Conservation (phyloP, 2,113 vertebrate genomes). For the Zootoca vivipara region DNA sequence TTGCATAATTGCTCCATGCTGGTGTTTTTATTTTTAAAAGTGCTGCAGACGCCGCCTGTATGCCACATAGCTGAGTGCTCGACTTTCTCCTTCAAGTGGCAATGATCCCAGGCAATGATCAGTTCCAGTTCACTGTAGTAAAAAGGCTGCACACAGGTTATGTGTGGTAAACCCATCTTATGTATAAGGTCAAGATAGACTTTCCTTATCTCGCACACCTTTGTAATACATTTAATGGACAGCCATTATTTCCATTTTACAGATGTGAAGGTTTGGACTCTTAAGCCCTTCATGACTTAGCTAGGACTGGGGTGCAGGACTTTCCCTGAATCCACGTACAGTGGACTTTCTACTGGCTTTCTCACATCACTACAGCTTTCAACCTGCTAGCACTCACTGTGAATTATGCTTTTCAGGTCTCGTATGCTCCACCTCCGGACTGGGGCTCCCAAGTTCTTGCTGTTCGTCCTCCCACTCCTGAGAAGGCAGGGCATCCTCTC, state of each 20-base stretch:
- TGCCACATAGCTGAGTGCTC: not conserved
- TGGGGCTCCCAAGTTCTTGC: slow-evolving; percentile 24
- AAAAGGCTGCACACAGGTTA: not conserved
- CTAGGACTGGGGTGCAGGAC: not conserved
- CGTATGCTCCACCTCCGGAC: slow-evolving; percentile 16
- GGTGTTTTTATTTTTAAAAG: not conserved
- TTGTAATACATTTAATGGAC: not conserved
- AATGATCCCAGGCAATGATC: not conserved
- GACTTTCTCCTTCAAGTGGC: not conserved
- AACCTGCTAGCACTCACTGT: not conserved
- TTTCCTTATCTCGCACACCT: not conserved
- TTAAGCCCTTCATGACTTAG: not conserved
- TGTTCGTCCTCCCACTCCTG: not conserved
- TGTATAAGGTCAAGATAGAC: no score
- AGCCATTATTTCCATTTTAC: not conserved
- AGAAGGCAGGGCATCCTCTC: slow-evolving; percentile 61
- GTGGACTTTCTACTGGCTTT: not conserved
- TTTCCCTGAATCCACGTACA: not conserved
- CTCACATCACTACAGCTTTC: not conserved
- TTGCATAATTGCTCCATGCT: not conserved
- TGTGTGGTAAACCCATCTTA: not conserved
- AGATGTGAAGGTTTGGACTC: not conserved
- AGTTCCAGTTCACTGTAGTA: not conserved
- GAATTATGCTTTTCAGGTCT: slow-evolving; percentile 45
- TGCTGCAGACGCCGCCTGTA: not conserved